A percentile compares a stretch with the other conserved stretches of the same genome.
Evolutionary conservation across 2,888 invertebrate species (phyloP).

Genomic region (Eristalis intricaria): DNA sequence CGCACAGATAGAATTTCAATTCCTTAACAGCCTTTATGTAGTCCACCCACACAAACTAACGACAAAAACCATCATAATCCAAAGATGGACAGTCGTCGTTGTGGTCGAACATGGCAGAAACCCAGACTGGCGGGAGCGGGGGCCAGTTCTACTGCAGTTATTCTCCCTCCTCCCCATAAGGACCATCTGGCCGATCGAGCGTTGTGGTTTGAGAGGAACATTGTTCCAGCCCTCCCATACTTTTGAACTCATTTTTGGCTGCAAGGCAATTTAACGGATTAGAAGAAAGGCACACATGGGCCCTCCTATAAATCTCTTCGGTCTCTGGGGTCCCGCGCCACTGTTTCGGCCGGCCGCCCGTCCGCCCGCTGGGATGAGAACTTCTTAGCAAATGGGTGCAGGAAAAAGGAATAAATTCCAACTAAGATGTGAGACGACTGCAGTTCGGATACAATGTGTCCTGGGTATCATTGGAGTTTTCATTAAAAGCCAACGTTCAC

Average conservation of each 20-base stretch:
- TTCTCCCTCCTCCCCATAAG: not conserved
- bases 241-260: conserved; percentile 27
- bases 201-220: conserved; percentile 50
- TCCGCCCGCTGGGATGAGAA: not conserved
- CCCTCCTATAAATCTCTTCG: conserved; percentile 54
- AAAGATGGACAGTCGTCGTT: conserved; percentile 58
- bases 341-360: too few relatives aligned
- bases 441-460: not conserved
- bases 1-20: conserved; percentile 23
- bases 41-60: conserved; percentile 3
- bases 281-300: conserved; percentile 59
- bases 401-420: not conserved
- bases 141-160: conserved; percentile 16
- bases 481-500: conserved; percentile 25
- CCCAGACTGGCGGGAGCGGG: not conserved
- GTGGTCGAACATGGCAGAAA: conserved; percentile 5
- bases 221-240: conserved; percentile 31
- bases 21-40: conserved; percentile 46
- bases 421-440: not conserved
- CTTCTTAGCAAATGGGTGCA: not conserved
- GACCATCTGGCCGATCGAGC: conserved; percentile 53
- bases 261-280: conserved; percentile 62
- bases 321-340: conserved; percentile 11
- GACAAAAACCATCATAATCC: conserved; percentile 62
- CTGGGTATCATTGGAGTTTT: conserved; percentile 18